A percentile compares a stretch with the other conserved stretches of the same genome.
Evolutionary conservation across 2,113 vertebrate species (phyloP).

Genomic region (Stigmatopora argus): DNA sequence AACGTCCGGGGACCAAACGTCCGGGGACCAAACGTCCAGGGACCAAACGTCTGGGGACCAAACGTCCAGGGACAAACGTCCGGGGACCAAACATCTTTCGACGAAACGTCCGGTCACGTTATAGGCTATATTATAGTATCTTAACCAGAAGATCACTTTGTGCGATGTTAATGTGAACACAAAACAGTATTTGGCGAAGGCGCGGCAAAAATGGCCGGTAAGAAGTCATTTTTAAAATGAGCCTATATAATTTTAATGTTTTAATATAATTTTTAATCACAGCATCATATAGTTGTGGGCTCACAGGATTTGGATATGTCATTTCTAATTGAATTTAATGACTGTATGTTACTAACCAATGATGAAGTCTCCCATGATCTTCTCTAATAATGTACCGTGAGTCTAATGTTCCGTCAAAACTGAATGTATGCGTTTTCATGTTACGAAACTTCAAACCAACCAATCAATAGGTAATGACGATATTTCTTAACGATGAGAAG

Average conservation of each 20-base stretch:
- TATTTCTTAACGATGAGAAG: background rate
- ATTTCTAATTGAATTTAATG: background rate
- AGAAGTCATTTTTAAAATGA: conserved; percentile 3
- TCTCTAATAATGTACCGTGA: conserved; percentile 40
- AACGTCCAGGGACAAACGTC: too few species aligned
- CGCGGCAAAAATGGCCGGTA: too few species aligned
- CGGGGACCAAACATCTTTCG: too few species aligned
- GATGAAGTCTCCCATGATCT: conserved; percentile 24
- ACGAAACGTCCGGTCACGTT: too few species aligned
- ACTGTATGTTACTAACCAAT: conserved; percentile 24
- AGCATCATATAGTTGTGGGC: conserved; percentile 2
- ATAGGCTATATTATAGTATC: too few species aligned
- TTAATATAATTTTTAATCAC: conserved; percentile 42
- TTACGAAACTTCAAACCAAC: background rate
- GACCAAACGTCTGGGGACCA: too few species aligned
- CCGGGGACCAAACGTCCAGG: too few species aligned
- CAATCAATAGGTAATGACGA: background rate
- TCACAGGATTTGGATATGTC: background rate
- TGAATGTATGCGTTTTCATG: background rate
- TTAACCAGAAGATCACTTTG: too few species aligned
- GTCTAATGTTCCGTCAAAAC: conserved; percentile 1
- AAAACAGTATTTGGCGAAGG: too few species aligned
- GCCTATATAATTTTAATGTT: conserved; percentile 31
- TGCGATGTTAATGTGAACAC: too few species aligned
- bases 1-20: too few species aligned